Conservation (phyloP, 2,113 vertebrate species). For the Pandion haliaetus region DNA sequence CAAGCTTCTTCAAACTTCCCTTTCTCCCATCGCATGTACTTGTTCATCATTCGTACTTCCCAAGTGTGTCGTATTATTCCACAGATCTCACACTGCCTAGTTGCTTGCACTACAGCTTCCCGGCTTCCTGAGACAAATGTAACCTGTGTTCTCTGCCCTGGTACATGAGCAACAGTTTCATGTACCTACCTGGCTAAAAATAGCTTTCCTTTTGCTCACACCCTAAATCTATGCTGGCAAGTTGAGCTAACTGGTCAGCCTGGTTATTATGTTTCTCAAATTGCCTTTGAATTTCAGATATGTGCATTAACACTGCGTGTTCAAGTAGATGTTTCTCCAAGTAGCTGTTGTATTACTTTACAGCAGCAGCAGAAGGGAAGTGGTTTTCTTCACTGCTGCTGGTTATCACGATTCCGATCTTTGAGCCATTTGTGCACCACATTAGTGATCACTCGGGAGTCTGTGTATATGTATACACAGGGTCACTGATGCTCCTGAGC, state of each 20-base stretch:
- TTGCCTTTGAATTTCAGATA: not conserved
- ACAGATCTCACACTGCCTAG: not conserved
- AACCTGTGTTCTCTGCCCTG: not conserved
- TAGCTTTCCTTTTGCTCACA: not conserved
- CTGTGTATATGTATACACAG: not conserved
- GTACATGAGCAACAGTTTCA: not conserved
- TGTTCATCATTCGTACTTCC: not conserved
- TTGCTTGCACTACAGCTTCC: not conserved
- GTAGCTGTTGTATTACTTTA: not conserved
- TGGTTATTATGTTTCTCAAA: not conserved
- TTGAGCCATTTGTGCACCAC: not conserved
- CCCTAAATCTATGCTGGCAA: not conserved
- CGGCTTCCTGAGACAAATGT: not conserved
- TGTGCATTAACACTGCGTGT: rapidly evolving
- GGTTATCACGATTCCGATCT: not conserved
- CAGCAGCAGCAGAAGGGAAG: no score
- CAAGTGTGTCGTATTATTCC: not conserved
- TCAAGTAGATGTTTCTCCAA: not conserved
- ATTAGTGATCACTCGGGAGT: not conserved
- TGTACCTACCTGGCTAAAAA: not conserved
- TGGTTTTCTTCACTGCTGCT: not conserved
- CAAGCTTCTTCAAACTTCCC: not conserved
- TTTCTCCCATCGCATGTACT: not conserved
- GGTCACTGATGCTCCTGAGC: not conserved
- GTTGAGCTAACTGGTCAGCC: not conserved